Conservation (phyloP, 1,140 invertebrate genomes). For the Drosophila insularis region DNA sequence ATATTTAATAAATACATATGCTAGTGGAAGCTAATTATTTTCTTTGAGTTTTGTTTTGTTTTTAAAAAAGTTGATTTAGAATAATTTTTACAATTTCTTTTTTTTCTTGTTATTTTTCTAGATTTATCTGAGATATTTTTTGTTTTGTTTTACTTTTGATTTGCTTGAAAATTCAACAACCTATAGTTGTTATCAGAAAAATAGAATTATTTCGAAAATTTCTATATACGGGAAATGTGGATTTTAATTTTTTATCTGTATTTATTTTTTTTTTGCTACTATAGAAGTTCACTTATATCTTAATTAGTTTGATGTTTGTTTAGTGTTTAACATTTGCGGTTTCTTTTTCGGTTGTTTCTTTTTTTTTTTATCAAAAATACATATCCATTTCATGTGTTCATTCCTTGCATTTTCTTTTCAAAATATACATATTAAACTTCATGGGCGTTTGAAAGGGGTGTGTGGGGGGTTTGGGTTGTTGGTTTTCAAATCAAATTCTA, state of each 20-base stretch:
- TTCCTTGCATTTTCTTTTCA: conserved; percentile 43
- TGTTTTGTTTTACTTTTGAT: background rate
- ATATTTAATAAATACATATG: conserved; percentile 3
- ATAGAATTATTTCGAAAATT: conserved; percentile 6
- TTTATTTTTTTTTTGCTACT: background rate
- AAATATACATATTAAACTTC: conserved; percentile 29
- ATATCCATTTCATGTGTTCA: conserved; percentile 53
- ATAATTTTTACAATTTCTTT: conserved; percentile 4
- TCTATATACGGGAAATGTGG: background rate
- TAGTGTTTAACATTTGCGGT: conserved; percentile 29
- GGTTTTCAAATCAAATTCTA: background rate
- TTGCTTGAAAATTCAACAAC: conserved; percentile 8
- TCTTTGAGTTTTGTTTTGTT: background rate
- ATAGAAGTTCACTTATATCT: conserved; percentile 34
- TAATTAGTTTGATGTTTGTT: conserved; percentile 43
- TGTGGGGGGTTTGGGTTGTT: background rate
- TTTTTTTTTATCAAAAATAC: conserved; percentile 64
- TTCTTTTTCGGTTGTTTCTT: background rate
- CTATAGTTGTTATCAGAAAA: conserved; percentile 9
- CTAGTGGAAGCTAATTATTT: conserved; percentile 14
- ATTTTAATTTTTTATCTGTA: background rate
- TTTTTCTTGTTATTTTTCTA: background rate
- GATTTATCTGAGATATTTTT: conserved; percentile 1
- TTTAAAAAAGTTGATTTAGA: background rate
- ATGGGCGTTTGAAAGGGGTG: too few species aligned